These are phyloP conservation scores for Penaeus japonicus DNA, from an alignment of 1,140 invertebrate genomes.

Conservation along the genomic window DNA sequence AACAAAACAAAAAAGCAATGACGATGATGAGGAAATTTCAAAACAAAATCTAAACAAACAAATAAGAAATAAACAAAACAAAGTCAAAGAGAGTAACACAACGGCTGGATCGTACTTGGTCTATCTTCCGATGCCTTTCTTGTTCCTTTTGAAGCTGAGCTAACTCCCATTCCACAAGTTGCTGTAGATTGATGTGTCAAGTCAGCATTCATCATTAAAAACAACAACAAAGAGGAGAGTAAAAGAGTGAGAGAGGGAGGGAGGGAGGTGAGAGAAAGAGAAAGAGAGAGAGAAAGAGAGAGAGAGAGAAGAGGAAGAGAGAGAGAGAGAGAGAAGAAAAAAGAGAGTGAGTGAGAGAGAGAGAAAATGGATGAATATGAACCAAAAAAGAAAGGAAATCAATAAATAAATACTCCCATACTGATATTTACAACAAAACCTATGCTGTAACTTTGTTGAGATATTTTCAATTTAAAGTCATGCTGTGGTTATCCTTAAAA, in stretches of 20 bases:
- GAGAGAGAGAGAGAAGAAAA: too few relatives aligned
- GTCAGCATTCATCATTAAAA: background rate
- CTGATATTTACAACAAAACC: too few relatives aligned
- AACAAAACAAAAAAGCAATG: background rate
- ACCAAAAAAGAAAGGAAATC: too few relatives aligned
- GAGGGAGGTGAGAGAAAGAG: too few relatives aligned
- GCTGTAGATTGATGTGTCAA: background rate
- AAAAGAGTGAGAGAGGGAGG: background rate
- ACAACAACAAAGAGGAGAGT: background rate
- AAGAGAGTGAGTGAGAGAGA: too few relatives aligned
- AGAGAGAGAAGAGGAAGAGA: too few relatives aligned
- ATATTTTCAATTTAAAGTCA: too few relatives aligned
- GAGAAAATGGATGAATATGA: too few relatives aligned
- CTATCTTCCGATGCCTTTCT: constrained; percentile 2
- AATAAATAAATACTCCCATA: too few relatives aligned
- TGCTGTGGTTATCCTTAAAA: too few relatives aligned
- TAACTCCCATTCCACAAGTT: background rate
- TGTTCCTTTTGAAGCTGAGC: background rate
- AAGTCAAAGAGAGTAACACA: background rate
- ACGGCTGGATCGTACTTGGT: constrained; percentile 6
- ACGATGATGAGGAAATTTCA: background rate
- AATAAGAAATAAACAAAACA: background rate
- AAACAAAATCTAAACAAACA: background rate
- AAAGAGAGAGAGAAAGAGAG: too few relatives aligned
- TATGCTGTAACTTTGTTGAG: too few relatives aligned